These are phyloP conservation scores for Parotia lawesii DNA, from an alignment of 2,113 vertebrate species.

Conservation along the genomic window DNA sequence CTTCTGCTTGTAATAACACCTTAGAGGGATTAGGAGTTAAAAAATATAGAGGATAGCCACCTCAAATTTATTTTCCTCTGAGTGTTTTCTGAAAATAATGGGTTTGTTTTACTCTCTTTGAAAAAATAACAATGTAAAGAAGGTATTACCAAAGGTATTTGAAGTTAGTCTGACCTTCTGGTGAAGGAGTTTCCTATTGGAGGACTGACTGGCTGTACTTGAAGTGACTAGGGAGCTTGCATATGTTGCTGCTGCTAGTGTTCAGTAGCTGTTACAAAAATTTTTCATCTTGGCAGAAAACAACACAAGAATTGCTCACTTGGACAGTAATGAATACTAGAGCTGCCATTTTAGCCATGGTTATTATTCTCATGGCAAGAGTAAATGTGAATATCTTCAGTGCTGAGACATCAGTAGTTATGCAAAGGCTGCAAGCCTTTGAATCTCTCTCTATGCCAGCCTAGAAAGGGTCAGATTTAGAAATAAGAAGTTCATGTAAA, in stretches of 20 bases:
- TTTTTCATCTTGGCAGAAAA: neutral
- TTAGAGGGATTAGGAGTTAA: neutral
- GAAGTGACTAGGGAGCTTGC: neutral
- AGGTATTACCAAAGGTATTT: neutral
- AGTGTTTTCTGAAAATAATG: neutral
- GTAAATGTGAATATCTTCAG: neutral
- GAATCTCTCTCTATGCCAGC: neutral
- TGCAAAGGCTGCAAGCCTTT: neutral
- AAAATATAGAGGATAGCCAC: neutral
- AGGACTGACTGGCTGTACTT: neutral
- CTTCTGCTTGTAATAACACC: neutral
- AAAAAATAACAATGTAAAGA: neutral
- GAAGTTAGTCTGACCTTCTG: neutral
- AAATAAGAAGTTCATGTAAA: neutral
- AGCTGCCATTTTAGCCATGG: neutral
- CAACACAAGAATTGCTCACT: neutral
- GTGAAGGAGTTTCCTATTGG: neutral
- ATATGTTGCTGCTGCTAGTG: neutral
- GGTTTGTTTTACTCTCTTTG: neutral
- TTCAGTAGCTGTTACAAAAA: neutral
- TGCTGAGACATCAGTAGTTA: neutral
- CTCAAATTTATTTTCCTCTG: neutral
- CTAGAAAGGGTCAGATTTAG: neutral
- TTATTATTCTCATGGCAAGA: neutral
- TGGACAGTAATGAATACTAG: neutral